Evolutionary conservation across 2,888 invertebrate genomes (phyloP), one percentile per base, ranked within the genome.

Genomic region (Steinernema hermaphroditum): DNA sequence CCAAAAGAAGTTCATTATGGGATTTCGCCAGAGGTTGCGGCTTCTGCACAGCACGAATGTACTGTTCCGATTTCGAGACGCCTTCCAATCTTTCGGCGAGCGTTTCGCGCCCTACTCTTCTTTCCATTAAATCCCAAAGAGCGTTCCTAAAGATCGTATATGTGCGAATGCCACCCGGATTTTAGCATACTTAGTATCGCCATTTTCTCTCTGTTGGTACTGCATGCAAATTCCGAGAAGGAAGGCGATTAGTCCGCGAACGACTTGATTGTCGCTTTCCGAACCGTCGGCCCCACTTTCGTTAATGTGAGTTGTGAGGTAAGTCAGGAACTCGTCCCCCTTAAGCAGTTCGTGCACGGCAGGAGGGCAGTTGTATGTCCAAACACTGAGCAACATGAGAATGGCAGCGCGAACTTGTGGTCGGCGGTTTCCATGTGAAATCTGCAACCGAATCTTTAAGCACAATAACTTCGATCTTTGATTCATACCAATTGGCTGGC

Each of bases 231-330:
- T 90, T 0, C 95, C 96, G 85, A 98, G 91, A 1, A 96, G 90
- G 87, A 96, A 93, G 0, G 97, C 94, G 86, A 93, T 92, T 78
- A 95, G 89, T 1, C 94, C 94, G 86, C 93, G 92, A 46, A 96
- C 90, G 29, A 96, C 89, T 85, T 91, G 91, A 87, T 96, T 96
- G 87, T 93, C 92, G 81, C 79, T 80, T 72, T 86, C 86, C 0
- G 77, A 76, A 69, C 94, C 93, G 87, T 96, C 96, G 75, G 93
- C 93, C 82, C 95, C 96, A 89, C 88, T 88, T n/a, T 89, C 87
- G 34, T 88, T 75, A 22, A 85, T 79, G 43, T 86, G 78, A 0
- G 81, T 76, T n/a, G 85, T 84, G 57, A 86, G 75, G 72, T 82
- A 85, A 14, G 79, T 76, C 19, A 86, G 50, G 37, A 78, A 74